Percentiles rank a stretch among this genome's conserved stretches.
phyloP scores from a whole-genome alignment of 2,113 vertebrate species.

The Elanoides forficatus region DNA sequence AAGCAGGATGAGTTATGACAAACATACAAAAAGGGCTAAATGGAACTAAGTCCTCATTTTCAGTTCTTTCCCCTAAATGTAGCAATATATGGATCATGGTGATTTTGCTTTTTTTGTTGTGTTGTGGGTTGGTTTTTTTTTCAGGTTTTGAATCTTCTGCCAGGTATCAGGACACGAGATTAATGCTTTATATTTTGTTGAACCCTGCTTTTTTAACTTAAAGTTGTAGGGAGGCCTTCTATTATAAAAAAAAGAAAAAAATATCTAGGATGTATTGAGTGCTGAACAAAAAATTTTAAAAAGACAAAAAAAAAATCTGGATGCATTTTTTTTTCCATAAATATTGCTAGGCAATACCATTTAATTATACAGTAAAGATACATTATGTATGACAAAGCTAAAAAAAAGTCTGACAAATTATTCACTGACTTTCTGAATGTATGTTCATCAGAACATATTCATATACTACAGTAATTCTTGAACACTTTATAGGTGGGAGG shows the following conservation, averaged over 20 bases:
- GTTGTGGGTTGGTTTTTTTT: accelerated
- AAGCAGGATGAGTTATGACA: background rate
- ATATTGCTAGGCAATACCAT: background rate
- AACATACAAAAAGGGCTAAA: background rate
- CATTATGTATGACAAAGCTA: background rate
- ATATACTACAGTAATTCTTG: background rate
- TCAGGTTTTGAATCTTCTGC: background rate
- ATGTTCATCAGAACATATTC: background rate
- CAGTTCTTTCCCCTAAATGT: background rate
- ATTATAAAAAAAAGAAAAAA: background rate
- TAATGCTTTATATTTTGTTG: background rate
- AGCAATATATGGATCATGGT: background rate
- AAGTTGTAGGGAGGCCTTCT: background rate
- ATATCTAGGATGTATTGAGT: accelerated
- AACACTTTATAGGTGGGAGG: background rate
- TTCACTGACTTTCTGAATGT: background rate
- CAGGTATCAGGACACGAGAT: background rate
- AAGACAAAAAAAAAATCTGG: background rate
- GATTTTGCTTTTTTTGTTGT: background rate
- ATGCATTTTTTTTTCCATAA: background rate
- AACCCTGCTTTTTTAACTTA: background rate
- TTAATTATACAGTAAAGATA: background rate
- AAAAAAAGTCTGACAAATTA: background rate
- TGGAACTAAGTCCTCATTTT: background rate
- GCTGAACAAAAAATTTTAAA: background rate